Evolutionary conservation across 1,140 invertebrate species (phyloP), one percentile per base, ranked within the genome.

Genomic region (Diploscapter pachys): DNA sequence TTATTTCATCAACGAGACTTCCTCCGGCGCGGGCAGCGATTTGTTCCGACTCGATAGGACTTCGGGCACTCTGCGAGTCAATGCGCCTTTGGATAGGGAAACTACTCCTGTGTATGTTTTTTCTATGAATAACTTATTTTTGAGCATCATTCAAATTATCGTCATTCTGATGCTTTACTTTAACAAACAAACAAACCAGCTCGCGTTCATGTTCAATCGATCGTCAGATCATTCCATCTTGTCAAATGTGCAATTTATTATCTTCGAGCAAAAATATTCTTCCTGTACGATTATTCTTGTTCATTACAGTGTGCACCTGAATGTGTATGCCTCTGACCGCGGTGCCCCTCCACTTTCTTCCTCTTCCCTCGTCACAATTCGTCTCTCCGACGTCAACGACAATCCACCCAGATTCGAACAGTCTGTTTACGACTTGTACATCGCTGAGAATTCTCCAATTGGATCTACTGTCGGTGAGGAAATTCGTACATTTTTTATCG

Each of bases 361-460:
- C 51, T 66, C 71, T 5, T 75, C 81, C 5, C 71, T 65, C 92
- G 92, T 96, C 56, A 93, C 90, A 48, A 91, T 98, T 76, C 89
- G 91, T 69, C 87, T 97, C 59, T 90, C 93, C 83, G 95, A 97
- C 87, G 92, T 96, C 31, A 98, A 98, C 87, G 95, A 99, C 86
- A 91, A 93, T 89, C 90, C 92, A 8, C 95, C 96, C 0, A 90
- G 92, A 83, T 98, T 98, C 87, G 89, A 93, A 79, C 91, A 92
- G 5, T 88, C 91, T 5, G 66, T 56, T 11, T 76, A 76, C 56
- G 90, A 90, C 8, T 70, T 86, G 3, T 77, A 76, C 51, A 80
- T 86, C 66, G 88, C 90, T 72, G 94, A 96, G 87, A 95, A 95
- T 86, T 91, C 92, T 57, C 90, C 92, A n/a, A 83, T 91, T 50